Conservation (phyloP, 2,113 vertebrate genomes). For the Ovis aries region DNA sequence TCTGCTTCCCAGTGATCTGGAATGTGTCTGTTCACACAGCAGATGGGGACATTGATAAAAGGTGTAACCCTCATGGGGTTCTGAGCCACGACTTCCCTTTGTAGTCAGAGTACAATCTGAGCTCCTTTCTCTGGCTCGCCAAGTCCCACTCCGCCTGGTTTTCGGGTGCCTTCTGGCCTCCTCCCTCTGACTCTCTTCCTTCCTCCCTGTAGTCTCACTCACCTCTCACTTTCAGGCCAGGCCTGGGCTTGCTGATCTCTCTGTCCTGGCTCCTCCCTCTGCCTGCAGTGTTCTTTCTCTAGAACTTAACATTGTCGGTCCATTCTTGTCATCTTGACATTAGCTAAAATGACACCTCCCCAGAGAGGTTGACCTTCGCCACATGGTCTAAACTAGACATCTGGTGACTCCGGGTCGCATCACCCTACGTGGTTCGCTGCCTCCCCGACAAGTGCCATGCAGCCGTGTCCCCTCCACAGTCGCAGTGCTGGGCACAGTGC, state of each 20-base stretch:
- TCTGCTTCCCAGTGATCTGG: not conserved
- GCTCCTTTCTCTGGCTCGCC: not conserved
- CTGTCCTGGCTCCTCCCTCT: not conserved
- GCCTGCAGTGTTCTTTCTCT: not conserved
- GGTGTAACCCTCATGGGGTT: not conserved
- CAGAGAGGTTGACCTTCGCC: not conserved
- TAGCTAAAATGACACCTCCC: not conserved
- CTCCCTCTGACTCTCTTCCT: not conserved
- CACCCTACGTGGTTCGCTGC: not conserved
- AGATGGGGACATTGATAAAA: not conserved
- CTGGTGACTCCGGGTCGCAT: not conserved
- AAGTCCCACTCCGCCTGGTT: rapidly evolving
- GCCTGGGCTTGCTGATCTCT: not conserved
- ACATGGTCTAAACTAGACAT: not conserved
- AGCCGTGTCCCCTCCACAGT: not conserved
- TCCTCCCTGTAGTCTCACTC: rapidly evolving
- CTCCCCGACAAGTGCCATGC: not conserved
- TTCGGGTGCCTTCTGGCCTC: no score
- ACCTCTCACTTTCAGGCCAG: not conserved
- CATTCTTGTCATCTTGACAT: not conserved
- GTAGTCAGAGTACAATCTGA: not conserved
- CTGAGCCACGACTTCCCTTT: not conserved
- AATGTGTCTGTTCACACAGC: not conserved
- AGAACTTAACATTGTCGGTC: not conserved
- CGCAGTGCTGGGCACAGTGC: not conserved